A percentile compares a stretch with the other conserved stretches of the same genome.
These are phyloP conservation scores for Xestia ashworthii DNA, from an alignment of 2,888 invertebrate species.

Conservation along the genomic window DNA sequence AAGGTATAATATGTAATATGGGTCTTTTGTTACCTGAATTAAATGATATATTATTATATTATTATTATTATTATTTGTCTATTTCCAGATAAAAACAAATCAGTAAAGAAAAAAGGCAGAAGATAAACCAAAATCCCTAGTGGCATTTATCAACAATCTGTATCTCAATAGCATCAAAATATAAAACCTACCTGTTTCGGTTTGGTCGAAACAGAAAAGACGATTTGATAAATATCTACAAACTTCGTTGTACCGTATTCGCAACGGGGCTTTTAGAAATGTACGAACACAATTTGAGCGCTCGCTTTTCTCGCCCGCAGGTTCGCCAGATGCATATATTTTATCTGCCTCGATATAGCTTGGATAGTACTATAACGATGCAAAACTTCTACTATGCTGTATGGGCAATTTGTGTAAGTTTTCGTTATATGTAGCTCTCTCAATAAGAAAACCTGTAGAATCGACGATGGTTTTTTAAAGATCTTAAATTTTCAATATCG, in stretches of 20 bases:
- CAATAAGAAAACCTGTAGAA: not conserved
- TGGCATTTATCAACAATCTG: constrained; percentile 21
- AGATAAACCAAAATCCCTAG: constrained; percentile 16
- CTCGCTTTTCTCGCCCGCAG: constrained; percentile 78
- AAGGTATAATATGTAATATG: too few relatives aligned
- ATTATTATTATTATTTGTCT: too few relatives aligned
- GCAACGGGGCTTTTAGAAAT: constrained; percentile 80
- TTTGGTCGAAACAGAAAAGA: constrained; percentile 76
- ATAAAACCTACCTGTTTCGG: constrained; percentile 54
- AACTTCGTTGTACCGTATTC: constrained; percentile 79
- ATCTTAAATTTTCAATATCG: not conserved
- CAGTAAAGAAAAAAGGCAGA: not conserved
- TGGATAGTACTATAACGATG: constrained; percentile 44
- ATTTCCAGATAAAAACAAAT: not conserved
- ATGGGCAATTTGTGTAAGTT: constrained; percentile 39
- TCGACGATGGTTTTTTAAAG: not conserved
- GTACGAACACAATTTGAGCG: constrained; percentile 80
- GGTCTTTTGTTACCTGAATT: too few relatives aligned
- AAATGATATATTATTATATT: too few relatives aligned
- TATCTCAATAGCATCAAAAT: constrained; percentile 49
- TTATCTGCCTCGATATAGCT: constrained; percentile 68
- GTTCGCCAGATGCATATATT: constrained; percentile 71
- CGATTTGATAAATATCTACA: constrained; percentile 85
- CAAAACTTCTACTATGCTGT: constrained; percentile 49
- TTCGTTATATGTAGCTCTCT: not conserved